A percentile compares a stretch with the other conserved stretches of the same genome.
These are phyloP conservation scores for Macrotus californicus DNA, from an alignment of 2,113 vertebrate genomes.

Conservation along the genomic window DNA sequence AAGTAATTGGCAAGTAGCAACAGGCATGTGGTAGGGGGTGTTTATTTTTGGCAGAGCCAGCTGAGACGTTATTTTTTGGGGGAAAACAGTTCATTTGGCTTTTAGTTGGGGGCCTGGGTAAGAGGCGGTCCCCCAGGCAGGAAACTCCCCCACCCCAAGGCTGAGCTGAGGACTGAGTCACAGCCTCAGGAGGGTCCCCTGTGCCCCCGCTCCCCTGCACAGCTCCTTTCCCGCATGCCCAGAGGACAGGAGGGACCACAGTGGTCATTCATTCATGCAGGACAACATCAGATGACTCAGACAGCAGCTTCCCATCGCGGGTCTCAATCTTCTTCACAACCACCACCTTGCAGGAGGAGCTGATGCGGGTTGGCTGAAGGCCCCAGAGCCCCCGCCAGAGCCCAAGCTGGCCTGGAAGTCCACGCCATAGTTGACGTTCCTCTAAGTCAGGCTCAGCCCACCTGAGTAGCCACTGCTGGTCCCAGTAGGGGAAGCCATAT, in stretches of 20 bases:
- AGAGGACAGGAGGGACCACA: background rate
- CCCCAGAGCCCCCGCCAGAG: background rate
- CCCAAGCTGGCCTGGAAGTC: background rate
- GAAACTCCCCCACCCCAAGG: background rate
- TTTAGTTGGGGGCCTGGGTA: background rate
- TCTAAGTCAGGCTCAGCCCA: constrained; percentile 43
- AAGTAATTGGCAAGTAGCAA: background rate
- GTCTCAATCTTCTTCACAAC: constrained; percentile 92
- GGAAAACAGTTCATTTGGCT: background rate
- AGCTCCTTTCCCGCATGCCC: background rate
- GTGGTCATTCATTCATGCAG: constrained; percentile 70
- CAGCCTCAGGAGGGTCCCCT: background rate
- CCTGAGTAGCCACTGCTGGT: constrained; percentile 67
- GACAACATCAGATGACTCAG: constrained; percentile 88
- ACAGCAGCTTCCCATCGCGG: constrained; percentile 81
- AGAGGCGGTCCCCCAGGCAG: background rate
- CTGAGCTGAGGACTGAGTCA: background rate
- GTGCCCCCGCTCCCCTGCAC: rapidly evolving
- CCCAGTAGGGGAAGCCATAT: constrained; percentile 76
- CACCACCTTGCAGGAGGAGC: constrained; percentile 78
- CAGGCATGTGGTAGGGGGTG: background rate
- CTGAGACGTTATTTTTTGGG: constrained; percentile 59
- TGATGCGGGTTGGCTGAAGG: background rate
- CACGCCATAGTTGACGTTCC: background rate
- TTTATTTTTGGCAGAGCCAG: background rate